Conservation (phyloP, 2,888 invertebrate genomes). For the Caenorhabditis angaria region DNA sequence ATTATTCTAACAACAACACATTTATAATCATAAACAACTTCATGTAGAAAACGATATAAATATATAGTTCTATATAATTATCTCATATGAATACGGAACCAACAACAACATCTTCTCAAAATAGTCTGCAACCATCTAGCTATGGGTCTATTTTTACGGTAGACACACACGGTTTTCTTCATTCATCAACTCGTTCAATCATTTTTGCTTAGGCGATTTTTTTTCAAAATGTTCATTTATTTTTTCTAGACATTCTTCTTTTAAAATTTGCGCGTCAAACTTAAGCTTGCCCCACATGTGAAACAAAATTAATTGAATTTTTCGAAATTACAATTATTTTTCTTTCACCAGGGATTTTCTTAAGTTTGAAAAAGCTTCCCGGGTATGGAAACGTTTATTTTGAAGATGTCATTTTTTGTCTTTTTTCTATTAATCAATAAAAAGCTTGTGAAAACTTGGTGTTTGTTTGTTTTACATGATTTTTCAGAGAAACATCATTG, state of each 20-base stretch:
- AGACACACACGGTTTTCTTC: slow-evolving; percentile 46
- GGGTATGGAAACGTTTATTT: slow-evolving; percentile 52
- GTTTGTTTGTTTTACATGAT: too few species aligned
- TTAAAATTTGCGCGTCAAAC: slow-evolving; percentile 42
- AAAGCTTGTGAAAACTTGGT: too few species aligned
- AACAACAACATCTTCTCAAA: slow-evolving; percentile 2
- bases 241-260: slow-evolving; percentile 8
- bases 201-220: slow-evolving; percentile 1
- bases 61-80: neutral
- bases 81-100: slow-evolving; percentile 38
- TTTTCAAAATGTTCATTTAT: neutral
- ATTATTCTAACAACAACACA: neutral
- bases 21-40: neutral
- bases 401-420: slow-evolving; percentile 32
- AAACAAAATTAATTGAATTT: neutral
- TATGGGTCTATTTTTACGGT: slow-evolving; percentile 51
- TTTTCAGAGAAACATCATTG: too few species aligned
- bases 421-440: neutral
- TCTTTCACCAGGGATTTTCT: slow-evolving; percentile 47
- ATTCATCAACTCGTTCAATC: slow-evolving; percentile 6
- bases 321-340: slow-evolving; percentile 6
- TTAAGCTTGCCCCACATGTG: slow-evolving; percentile 33
- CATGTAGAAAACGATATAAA: neutral
- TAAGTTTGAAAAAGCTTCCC: slow-evolving; percentile 53
- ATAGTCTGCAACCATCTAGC: slow-evolving; percentile 16